These are phyloP conservation scores for Nannobrachium achirus DNA, from an alignment of 2,113 vertebrate genomes.

Conservation along the genomic window DNA sequence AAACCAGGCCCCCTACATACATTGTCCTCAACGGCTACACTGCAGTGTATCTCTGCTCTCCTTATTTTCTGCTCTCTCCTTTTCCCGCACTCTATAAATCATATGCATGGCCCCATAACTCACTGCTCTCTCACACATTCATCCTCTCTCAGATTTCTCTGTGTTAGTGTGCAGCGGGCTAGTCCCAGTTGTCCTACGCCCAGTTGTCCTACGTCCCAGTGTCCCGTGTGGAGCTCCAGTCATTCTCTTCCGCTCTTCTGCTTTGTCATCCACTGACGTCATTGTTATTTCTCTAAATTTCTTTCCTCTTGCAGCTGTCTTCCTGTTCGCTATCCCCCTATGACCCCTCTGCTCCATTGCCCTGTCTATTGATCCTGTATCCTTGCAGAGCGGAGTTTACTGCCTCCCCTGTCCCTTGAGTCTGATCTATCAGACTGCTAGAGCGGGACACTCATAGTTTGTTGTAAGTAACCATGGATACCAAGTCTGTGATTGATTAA, in stretches of 20 bases:
- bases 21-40: conserved; percentile 65
- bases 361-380: conserved; percentile 31
- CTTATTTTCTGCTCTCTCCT: background rate
- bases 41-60: conserved; percentile 35
- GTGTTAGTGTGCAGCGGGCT: no score
- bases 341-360: conserved; percentile 32
- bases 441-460: background rate
- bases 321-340: conserved; percentile 5
- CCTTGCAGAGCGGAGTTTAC: conserved; percentile 18
- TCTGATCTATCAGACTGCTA: conserved; percentile 11
- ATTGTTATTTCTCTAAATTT: no score
- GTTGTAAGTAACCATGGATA: conserved; percentile 9
- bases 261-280: conserved; percentile 28
- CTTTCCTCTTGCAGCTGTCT: background rate
- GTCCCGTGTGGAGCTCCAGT: background rate
- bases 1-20: conserved; percentile 51
- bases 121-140: background rate
- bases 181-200: no score
- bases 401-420: background rate
- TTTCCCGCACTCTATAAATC: background rate
- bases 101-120: background rate
- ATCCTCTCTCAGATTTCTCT: background rate
- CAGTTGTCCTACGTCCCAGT: no score
- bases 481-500: background rate
- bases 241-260: conserved; percentile 1